A percentile compares a stretch with the other conserved stretches of the same genome.
Conservation (phyloP, 1,140 invertebrate genomes). For the Chionoecetes opilio region DNA sequence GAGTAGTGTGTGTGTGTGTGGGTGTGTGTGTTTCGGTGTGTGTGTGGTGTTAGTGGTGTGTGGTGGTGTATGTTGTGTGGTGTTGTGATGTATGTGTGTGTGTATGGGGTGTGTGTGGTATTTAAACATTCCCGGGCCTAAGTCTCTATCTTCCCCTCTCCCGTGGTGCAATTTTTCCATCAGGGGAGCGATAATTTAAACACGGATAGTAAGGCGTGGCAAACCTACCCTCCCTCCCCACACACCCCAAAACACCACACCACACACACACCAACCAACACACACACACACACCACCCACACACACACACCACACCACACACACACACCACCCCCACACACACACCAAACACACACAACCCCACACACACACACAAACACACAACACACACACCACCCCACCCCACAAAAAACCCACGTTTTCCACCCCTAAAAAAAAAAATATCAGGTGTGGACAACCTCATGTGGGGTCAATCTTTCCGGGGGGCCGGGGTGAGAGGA, state of each 20-base stretch:
- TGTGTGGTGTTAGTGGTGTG: too few relatives aligned
- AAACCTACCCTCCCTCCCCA: not conserved
- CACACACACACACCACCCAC: conserved; percentile 57
- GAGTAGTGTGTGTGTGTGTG: not conserved
- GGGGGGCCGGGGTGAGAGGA: too few relatives aligned
- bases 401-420: too few relatives aligned
- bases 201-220: conserved; percentile 2
- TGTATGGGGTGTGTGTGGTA: too few relatives aligned
- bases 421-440: too few relatives aligned
- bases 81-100: too few relatives aligned
- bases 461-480: too few relatives aligned
- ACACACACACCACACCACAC: not conserved
- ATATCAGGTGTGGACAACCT: too few relatives aligned
- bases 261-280: not conserved
- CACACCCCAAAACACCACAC: conserved; percentile 32
- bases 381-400: not conserved
- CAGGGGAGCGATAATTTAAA: conserved; percentile 6
- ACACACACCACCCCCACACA: too few relatives aligned
- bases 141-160: not conserved
- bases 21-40: too few relatives aligned
- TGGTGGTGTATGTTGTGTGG: too few relatives aligned
- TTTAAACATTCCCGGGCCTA: not conserved
- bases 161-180: not conserved
- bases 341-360: too few relatives aligned
- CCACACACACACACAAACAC: conserved; percentile 53